These are phyloP conservation scores for Melozone crissalis DNA, from an alignment of 2,113 vertebrate genomes.

Conservation along the genomic window DNA sequence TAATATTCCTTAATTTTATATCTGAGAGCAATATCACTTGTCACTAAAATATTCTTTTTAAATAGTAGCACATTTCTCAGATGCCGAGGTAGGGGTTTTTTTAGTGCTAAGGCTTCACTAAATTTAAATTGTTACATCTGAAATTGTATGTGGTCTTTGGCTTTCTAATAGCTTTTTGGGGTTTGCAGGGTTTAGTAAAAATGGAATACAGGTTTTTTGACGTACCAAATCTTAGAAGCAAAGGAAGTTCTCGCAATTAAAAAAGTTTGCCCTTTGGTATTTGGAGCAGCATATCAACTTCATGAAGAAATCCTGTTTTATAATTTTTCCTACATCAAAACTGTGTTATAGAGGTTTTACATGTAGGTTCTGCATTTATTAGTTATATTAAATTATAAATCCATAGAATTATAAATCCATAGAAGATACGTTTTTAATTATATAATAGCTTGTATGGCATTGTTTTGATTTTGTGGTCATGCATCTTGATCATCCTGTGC, in stretches of 20 bases:
- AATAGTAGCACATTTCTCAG: not conserved
- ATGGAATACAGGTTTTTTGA: not conserved
- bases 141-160: not conserved
- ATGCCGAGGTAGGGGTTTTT: not conserved
- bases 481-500: not conserved
- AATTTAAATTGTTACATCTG: not conserved
- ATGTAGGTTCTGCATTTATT: not conserved
- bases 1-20: not conserved
- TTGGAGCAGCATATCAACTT: not conserved
- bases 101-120: not conserved
- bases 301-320: not conserved
- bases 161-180: not conserved
- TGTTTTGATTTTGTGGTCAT: not conserved
- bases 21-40: not conserved
- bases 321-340: not conserved
- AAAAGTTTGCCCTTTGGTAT: not conserved
- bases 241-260: not conserved
- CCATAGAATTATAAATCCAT: not conserved
- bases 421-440: not conserved
- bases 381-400: not conserved
- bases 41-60: not conserved
- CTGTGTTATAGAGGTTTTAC: not conserved
- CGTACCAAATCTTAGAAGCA: not conserved
- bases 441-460: not conserved
- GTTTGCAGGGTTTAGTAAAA: not conserved